Conservation (phyloP, 1,140 invertebrate genomes). For the Lordiphosa collinella region DNA sequence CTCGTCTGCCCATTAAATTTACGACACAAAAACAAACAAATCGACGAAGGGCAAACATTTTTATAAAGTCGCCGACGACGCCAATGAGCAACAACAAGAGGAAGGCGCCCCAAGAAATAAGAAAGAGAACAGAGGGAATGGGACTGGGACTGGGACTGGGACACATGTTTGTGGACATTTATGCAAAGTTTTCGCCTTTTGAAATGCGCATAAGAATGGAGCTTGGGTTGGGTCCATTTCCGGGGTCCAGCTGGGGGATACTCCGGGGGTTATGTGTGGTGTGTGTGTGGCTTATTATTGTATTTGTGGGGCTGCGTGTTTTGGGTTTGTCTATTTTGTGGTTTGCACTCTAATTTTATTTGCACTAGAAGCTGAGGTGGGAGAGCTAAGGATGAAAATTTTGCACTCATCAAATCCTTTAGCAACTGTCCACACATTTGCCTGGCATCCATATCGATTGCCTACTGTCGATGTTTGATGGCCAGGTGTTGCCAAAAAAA, state of each 20-base stretch:
- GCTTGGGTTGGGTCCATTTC: slow-evolving; percentile 14
- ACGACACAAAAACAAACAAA: slow-evolving; percentile 70
- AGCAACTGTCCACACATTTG: neutral
- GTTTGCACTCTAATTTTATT: slow-evolving; percentile 43
- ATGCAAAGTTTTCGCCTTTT: slow-evolving; percentile 60
- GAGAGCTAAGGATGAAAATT: neutral
- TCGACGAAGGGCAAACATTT: slow-evolving; percentile 68
- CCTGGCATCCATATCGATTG: neutral
- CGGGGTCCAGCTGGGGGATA: slow-evolving; percentile 20
- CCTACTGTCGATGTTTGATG: neutral
- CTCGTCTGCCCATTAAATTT: slow-evolving; percentile 68
- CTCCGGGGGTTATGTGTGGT: slow-evolving; percentile 7
- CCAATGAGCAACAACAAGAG: slow-evolving; percentile 26
- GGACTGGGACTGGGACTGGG: slow-evolving; percentile 35
- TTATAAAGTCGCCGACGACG: slow-evolving; percentile 67
- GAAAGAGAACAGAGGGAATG: slow-evolving; percentile 31
- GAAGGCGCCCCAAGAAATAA: slow-evolving; percentile 8
- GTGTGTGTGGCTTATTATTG: neutral
- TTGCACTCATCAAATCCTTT: too few species aligned
- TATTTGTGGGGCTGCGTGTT: neutral
- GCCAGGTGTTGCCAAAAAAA: slow-evolving; percentile 12
- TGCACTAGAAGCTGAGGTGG: slow-evolving; percentile 20
- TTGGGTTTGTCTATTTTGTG: slow-evolving; percentile 23
- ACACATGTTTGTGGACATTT: slow-evolving; percentile 74
- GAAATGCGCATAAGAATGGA: slow-evolving; percentile 21